Evolutionary conservation across 2,113 vertebrate species (phyloP), one percentile per base, ranked within the genome.

Genomic region (Equus quagga): DNA sequence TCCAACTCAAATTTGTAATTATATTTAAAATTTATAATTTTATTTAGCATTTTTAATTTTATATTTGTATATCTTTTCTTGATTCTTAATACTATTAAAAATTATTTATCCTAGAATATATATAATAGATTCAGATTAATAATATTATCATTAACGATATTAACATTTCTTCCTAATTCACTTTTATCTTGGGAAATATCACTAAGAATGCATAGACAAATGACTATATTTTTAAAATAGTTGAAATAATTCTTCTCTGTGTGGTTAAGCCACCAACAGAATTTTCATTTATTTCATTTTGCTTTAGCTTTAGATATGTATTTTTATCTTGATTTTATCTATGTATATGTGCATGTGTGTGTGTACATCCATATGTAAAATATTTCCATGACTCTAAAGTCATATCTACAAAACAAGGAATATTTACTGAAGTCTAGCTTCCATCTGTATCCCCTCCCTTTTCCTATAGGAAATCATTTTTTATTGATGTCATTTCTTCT

Each of bases 11-110:
- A 75, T 79, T 70, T 82, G 18, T 86, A 72, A 58, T 79, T 70
- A 73, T 93, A 64, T 51, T 80, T 84, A 67, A 2, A 95, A 94
- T 64, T 89, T 89, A 84, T 46, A 65, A 75, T 41, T 91, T 89
- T 46, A 94, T 26, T 87, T 93, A 91, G 76, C 82, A 93, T 80
- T 33, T 93, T 95, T 84, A 19, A 84, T 67, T 79, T 85, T 67
- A 36, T 79, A 81, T 49, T 46, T 76, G 49, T 73, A 11, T 86
- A 15, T 83, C 31, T 92, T 79, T 93, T 33, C 14, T 83, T 95
- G 26, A 93, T 51, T 41, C 17, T 33, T 93, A 89, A 67, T 31
- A 11, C 9, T 33, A 72, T 90, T 62, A 89, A 88, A 97, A 96
- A 88, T 24, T 58, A 0, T 60, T 70, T 89, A 67, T 51, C 23